These are phyloP conservation scores for Tolmerus cingulatus DNA, from an alignment of 2,888 invertebrate species.

Conservation along the genomic window DNA sequence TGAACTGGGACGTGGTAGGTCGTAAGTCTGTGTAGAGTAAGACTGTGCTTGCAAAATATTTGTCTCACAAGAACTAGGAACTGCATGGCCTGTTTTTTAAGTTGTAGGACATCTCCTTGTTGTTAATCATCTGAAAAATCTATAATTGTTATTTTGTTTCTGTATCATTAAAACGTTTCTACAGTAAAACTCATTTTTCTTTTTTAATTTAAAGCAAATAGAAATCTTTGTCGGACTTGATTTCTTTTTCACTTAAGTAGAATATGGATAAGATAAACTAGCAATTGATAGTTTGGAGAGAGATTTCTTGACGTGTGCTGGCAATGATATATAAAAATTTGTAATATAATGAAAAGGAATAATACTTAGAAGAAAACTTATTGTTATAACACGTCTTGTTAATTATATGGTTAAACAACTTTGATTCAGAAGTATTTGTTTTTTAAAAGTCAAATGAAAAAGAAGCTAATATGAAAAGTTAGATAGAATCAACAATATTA, in stretches of 20 bases:
- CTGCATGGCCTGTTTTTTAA: background rate
- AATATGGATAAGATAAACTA: background rate
- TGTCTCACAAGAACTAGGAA: background rate
- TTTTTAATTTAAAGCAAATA: background rate
- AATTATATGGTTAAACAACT: background rate
- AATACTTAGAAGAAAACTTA: background rate
- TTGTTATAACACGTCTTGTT: background rate
- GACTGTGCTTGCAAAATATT: background rate
- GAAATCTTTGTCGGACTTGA: background rate
- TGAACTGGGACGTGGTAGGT: background rate
- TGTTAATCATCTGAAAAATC: background rate
- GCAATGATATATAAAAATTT: background rate
- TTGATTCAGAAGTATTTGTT: background rate
- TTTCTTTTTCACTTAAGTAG: background rate
- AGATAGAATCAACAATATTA: background rate
- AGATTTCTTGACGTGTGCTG: background rate
- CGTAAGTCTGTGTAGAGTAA: background rate
- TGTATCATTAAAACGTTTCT: background rate
- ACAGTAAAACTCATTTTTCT: background rate
- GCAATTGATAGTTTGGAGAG: background rate
- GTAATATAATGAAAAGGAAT: background rate
- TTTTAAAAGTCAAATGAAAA: background rate
- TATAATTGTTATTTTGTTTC: background rate
- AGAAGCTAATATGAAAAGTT: background rate
- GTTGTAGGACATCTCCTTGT: background rate